Conservation (phyloP, 2,888 invertebrate species). For the Carabus problematicus region DNA sequence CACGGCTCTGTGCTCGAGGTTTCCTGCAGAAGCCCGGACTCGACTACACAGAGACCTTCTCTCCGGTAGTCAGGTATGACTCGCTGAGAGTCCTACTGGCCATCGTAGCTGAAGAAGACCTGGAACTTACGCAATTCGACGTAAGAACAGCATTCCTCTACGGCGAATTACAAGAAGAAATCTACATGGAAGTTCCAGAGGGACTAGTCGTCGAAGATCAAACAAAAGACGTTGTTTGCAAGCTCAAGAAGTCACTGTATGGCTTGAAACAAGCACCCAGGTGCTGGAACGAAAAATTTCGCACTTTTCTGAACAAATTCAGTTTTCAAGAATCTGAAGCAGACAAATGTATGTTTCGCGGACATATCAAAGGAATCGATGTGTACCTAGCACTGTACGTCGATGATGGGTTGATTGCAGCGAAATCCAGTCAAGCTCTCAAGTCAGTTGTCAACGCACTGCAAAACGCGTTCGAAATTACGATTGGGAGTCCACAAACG, state of each 20-base stretch:
- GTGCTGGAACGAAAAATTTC: slow-evolving; percentile 45
- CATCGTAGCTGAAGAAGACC: slow-evolving; percentile 38
- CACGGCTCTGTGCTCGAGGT: slow-evolving; percentile 46
- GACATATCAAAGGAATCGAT: background rate
- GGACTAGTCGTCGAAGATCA: background rate
- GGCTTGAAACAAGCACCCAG: slow-evolving; percentile 42
- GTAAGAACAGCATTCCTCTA: slow-evolving; percentile 31
- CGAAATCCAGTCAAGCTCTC: slow-evolving; percentile 25
- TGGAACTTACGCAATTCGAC: slow-evolving; percentile 31
- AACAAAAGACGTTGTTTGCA: too few species aligned
- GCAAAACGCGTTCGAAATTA: slow-evolving; percentile 41
- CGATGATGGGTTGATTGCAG: slow-evolving; percentile 46
- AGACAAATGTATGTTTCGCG: slow-evolving; percentile 20
- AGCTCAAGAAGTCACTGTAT: background rate
- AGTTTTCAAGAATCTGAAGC: slow-evolving; percentile 5
- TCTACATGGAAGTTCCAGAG: slow-evolving; percentile 33
- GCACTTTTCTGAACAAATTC: background rate
- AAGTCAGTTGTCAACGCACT: slow-evolving; percentile 30
- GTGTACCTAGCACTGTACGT: slow-evolving; percentile 44
- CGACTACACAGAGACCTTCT: slow-evolving; percentile 48
- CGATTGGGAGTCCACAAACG: slow-evolving; percentile 28
- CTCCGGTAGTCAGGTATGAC: slow-evolving; percentile 47
- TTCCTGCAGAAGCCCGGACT: slow-evolving; percentile 45
- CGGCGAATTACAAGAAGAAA: slow-evolving; percentile 32
- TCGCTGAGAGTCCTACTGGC: slow-evolving; percentile 46